These are phyloP conservation scores for Cerastis rubricosa DNA, from an alignment of 2,888 invertebrate genomes.

Conservation along the genomic window DNA sequence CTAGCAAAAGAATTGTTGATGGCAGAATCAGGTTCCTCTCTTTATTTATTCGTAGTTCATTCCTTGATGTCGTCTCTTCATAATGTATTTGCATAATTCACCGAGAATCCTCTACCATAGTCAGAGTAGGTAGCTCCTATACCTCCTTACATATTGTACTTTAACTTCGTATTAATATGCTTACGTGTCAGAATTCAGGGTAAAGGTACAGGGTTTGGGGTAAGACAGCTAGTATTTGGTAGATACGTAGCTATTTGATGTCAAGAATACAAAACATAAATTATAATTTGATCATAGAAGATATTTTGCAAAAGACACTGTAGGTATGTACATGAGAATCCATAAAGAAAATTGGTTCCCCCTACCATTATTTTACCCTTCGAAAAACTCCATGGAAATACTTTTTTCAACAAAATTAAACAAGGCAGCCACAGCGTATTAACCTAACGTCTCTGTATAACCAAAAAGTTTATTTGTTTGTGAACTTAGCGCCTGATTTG, in stretches of 20 bases:
- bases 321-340: background rate
- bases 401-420: conserved; percentile 69
- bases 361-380: conserved; percentile 48
- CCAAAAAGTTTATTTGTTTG: conserved; percentile 86
- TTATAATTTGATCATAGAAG: background rate
- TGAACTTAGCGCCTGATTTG: conserved; percentile 85
- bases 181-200: conserved; percentile 13
- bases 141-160: conserved; percentile 16
- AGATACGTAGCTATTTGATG: background rate
- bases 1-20: background rate
- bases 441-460: conserved; percentile 74
- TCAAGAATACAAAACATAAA: background rate
- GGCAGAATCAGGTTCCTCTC: background rate
- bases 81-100: background rate
- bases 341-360: conserved; percentile 8
- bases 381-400: conserved; percentile 63
- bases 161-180: background rate
- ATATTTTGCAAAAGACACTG: too few species aligned
- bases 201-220: background rate
- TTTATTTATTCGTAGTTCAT: background rate
- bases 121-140: background rate
- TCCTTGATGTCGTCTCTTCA: background rate
- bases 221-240: background rate
- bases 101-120: background rate
- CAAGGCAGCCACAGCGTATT: conserved; percentile 72